These are phyloP conservation scores for Tachycineta bicolor DNA, from an alignment of 2,113 vertebrate species.

Conservation along the genomic window DNA sequence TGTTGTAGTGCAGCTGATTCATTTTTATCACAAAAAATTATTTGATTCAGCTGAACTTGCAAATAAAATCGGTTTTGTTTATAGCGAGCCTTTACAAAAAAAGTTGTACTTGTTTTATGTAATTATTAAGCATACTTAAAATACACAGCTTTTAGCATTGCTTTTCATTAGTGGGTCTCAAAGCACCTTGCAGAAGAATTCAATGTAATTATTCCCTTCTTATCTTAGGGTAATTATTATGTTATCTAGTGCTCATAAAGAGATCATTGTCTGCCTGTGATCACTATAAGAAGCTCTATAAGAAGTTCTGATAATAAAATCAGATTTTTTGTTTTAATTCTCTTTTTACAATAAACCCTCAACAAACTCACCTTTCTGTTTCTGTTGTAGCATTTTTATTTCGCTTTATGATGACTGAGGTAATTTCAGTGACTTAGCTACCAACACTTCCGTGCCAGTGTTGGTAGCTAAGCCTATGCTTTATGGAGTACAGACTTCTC, in stretches of 20 bases:
- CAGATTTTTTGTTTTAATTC: background rate
- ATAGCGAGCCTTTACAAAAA: background rate
- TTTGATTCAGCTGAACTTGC: background rate
- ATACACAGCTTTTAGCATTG: conserved; percentile 1
- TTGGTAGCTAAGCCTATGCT: background rate
- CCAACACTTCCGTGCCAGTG: background rate
- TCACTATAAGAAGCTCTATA: rapidly evolving
- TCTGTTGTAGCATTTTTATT: background rate
- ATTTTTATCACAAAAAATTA: background rate
- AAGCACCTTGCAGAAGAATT: conserved; percentile 29
- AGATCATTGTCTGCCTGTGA: background rate
- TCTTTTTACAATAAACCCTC: background rate
- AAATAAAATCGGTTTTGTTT: background rate
- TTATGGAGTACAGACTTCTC: background rate
- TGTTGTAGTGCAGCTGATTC: background rate
- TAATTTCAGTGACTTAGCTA: background rate
- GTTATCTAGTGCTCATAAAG: background rate
- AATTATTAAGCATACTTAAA: background rate
- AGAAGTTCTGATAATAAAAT: background rate
- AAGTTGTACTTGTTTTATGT: background rate
- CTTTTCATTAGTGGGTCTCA: background rate
- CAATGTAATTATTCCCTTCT: conserved; percentile 10
- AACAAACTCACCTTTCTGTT: background rate
- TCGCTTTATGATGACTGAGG: background rate
- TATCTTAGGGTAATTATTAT: conserved; percentile 29